These are phyloP conservation scores for Pachyramphus minor DNA, from an alignment of 2,113 vertebrate species.

Conservation along the genomic window DNA sequence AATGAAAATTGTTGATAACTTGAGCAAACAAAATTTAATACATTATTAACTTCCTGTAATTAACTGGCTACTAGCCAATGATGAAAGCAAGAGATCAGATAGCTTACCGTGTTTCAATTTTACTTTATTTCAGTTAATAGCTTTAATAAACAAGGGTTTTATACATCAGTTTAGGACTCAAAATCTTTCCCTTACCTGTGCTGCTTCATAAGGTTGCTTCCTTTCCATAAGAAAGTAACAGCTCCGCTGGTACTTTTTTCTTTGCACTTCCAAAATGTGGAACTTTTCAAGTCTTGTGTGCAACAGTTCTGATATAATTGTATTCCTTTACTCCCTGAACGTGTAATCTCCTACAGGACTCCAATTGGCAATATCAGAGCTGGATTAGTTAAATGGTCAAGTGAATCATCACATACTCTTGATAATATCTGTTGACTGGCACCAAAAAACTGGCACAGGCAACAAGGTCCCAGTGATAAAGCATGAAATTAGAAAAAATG, in stretches of 20 bases:
- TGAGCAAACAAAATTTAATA: neutral
- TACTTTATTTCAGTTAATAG: neutral
- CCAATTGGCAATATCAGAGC: neutral
- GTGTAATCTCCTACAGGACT: neutral
- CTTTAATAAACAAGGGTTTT: neutral
- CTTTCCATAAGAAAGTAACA: neutral
- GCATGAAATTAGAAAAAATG: neutral
- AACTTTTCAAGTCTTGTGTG: neutral
- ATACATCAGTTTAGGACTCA: neutral
- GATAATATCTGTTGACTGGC: neutral
- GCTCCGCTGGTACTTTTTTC: neutral
- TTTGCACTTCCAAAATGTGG: neutral
- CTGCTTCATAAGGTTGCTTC: neutral
- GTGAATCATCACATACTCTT: neutral
- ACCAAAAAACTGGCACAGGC: neutral
- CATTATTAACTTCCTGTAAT: conserved; percentile 11
- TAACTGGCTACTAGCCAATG: neutral
- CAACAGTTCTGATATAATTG: neutral
- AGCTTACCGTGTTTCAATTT: neutral
- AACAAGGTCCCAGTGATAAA: neutral
- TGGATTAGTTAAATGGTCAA: neutral
- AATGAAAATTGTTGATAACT: neutral
- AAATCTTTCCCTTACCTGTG: neutral
- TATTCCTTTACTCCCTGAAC: neutral
- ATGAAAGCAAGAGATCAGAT: neutral